Conservation (phyloP, 1,140 invertebrate genomes). For the Papilio aristodemus region DNA sequence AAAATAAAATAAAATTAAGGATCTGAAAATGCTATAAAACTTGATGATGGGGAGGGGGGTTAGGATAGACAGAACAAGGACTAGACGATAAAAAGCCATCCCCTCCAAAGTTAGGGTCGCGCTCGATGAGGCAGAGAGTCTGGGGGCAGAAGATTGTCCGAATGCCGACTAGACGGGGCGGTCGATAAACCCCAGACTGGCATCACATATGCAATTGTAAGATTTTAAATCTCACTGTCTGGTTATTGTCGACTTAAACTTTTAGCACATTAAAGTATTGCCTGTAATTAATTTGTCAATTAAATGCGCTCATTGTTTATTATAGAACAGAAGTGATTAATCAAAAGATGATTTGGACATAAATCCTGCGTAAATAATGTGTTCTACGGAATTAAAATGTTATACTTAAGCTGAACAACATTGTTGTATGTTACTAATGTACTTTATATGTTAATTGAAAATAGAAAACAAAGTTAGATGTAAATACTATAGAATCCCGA, state of each 20-base stretch:
- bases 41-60: not conserved
- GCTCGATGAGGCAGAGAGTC: not conserved
- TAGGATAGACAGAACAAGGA: not conserved
- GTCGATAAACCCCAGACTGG: constrained; percentile 70
- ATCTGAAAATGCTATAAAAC: not conserved
- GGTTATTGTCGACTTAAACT: constrained; percentile 40
- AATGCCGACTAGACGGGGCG: constrained; percentile 51
- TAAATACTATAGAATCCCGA: too few species aligned
- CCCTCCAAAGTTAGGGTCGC: not conserved
- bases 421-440: too few species aligned
- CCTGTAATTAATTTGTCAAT: not conserved
- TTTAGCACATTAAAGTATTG: not conserved
- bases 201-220: constrained; percentile 50
- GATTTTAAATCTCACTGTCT: constrained; percentile 47
- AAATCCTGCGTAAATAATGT: too few species aligned
- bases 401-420: too few species aligned
- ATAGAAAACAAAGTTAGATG: too few species aligned
- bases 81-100: constrained; percentile 13
- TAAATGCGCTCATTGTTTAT: too few species aligned
- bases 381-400: too few species aligned
- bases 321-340: too few species aligned
- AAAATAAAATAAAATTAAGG: not conserved
- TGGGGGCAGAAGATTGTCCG: constrained; percentile 37
- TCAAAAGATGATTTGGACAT: too few species aligned
- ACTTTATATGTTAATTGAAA: too few species aligned